A percentile compares a stretch with the other conserved stretches of the same genome.
Evolutionary conservation across 2,113 vertebrate genomes (phyloP).

Genomic region (Chloebia gouldiae): DNA sequence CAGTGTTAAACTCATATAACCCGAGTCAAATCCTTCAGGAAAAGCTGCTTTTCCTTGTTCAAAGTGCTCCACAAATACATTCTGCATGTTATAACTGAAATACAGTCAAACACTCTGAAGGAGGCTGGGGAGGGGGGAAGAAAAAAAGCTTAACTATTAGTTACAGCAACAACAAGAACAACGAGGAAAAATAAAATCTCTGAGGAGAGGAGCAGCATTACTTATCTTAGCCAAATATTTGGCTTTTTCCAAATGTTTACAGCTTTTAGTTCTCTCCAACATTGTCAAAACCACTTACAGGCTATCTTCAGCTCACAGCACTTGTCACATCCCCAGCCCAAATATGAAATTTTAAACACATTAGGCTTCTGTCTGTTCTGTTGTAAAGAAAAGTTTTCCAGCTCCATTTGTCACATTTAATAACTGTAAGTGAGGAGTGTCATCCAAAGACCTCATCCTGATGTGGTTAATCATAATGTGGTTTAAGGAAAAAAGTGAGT

Average conservation of each 20-base stretch:
- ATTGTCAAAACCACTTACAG: background rate
- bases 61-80: background rate
- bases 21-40: background rate
- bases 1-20: accelerated
- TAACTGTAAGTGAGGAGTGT: background rate
- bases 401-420: slow-evolving; percentile 3
- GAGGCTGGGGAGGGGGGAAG: accelerated
- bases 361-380: background rate
- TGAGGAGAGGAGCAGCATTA: background rate
- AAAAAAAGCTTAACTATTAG: background rate
- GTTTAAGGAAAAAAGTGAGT: background rate
- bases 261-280: background rate
- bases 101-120: background rate
- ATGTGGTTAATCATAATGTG: background rate
- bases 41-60: background rate
- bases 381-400: background rate
- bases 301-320: background rate
- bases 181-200: background rate
- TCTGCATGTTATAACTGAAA: background rate
- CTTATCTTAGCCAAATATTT: background rate
- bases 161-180: background rate
- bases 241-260: background rate
- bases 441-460: background rate
- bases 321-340: background rate
- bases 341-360: slow-evolving; percentile 15